Evolutionary conservation across 2,797 vertebrate species (phyloP).

Genomic region (Falco columbarius): DNA sequence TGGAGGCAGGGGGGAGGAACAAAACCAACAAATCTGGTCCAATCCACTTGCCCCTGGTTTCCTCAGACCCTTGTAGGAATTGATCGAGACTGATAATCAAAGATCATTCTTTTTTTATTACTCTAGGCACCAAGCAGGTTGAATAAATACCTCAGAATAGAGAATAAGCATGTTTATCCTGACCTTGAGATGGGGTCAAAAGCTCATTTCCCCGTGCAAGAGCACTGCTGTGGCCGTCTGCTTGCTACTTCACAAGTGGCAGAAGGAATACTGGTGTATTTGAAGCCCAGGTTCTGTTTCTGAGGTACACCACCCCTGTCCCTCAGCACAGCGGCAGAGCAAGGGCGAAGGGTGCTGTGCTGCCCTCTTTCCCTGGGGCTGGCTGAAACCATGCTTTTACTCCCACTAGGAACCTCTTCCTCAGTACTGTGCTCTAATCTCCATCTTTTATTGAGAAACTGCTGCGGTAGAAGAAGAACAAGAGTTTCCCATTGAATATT

Average conservation of each 20-base stretch:
- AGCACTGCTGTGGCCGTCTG: no score
- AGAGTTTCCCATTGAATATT: no score
- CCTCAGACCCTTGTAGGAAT: not conserved
- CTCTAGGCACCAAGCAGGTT: not conserved
- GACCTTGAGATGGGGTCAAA: not conserved
- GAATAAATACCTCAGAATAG: not conserved
- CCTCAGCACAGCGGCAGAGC: no score
- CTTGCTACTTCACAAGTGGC: not conserved
- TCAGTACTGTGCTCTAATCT: no score
- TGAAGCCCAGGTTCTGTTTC: not conserved
- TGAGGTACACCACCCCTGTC: not conserved
- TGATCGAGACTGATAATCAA: not conserved
- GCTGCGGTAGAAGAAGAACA: no score
- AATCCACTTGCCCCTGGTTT: not conserved
- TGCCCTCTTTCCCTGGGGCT: no score
- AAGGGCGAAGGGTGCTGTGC: no score
- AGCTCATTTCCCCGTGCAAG: not conserved
- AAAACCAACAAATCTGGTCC: not conserved
- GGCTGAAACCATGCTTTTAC: no score
- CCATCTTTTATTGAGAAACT: no score
- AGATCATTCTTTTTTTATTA: not conserved
- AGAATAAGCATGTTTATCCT: not conserved
- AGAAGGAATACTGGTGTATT: no score
- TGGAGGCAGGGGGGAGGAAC: no score
- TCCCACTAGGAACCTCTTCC: no score